Conservation (phyloP, 2,797 vertebrate species). For the Melanotaenia boesemani region DNA sequence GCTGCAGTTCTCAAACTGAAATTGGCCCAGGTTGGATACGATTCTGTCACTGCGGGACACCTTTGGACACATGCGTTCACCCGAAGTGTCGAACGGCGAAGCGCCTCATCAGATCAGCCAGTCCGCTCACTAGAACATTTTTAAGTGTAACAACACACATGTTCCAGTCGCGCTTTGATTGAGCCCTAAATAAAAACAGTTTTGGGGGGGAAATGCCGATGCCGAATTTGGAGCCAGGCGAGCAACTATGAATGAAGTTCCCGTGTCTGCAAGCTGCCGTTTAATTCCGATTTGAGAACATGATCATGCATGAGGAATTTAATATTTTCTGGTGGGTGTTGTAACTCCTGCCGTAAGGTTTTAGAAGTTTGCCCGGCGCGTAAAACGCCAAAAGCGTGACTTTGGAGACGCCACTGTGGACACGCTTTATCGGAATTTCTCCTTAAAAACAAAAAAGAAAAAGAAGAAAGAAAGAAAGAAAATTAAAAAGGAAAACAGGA, state of each 20-base stretch:
- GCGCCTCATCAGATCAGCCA: conserved; percentile 3
- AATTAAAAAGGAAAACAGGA: background rate
- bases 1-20: background rate
- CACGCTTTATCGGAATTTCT: background rate
- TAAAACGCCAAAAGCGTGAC: conserved; percentile 27
- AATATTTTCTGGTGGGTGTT: background rate
- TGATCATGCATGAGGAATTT: no score
- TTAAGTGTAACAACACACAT: background rate
- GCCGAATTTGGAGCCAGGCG: background rate
- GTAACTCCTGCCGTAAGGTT: background rate
- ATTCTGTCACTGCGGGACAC: background rate
- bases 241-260: conserved; percentile 48
- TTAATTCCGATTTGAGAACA: background rate
- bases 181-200: background rate
- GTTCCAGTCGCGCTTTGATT: background rate
- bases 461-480: background rate
- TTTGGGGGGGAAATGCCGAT: background rate
- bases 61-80: background rate
- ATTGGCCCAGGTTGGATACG: background rate
- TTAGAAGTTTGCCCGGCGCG: conserved; percentile 13
- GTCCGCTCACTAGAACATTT: background rate
- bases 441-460: background rate
- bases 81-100: background rate
- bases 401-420: conserved; percentile 29
- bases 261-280: background rate